Evolutionary conservation across 53 echinoderm and acorn worm species (phyloP), one percentile per base, ranked within the genome.

Genomic region (Mesocentrotus franciscanus): DNA sequence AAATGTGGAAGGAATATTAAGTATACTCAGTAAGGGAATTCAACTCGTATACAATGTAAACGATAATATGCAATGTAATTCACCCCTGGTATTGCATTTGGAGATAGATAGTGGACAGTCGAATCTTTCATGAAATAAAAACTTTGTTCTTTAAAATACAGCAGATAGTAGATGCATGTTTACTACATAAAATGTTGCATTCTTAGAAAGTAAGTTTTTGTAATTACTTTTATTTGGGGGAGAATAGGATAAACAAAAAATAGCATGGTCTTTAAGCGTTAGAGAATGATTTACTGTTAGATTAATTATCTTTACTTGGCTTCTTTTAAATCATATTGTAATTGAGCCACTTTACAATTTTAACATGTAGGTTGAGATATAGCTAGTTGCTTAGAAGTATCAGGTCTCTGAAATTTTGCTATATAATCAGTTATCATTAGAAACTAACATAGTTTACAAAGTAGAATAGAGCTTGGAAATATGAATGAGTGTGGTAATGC

Each of bases 401-500:
- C 81, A 81, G 39, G 81, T 81, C 81, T 81, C 81, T 81, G 81
- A 29, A 42, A 20, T 81, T 36, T 36, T 42, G 17, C 42, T 42
- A 8, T 33, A 39, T 81, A 42, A 81, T 35, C 32, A 78, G 9
- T 34, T 34, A 6, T 74, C 30, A 74, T 9, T 74, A 30, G 74
- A 81, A 39, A 81, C 81, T 81, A 81, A 81, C 81, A 39, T 20
- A 81, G 81, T 81, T 33, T 35, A 78, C 78, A 33, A 29, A 78
- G 78, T 39, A 81, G 42, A 81, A 30, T 12, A 76, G 76, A 39
- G 81, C 42, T 36, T 39, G 8, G 14, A 29, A 30, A 30, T 74
- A 74, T 30, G 30, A 30, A 10, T 32, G 2, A 32, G 76, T 76
- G 68, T 68, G 68, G 12, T 74, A 12, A 12, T 74, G 81, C 81